Evolutionary conservation across 2,113 vertebrate species (phyloP), one percentile per base, ranked within the genome.

Genomic region (Argyrosomus japonicus): DNA sequence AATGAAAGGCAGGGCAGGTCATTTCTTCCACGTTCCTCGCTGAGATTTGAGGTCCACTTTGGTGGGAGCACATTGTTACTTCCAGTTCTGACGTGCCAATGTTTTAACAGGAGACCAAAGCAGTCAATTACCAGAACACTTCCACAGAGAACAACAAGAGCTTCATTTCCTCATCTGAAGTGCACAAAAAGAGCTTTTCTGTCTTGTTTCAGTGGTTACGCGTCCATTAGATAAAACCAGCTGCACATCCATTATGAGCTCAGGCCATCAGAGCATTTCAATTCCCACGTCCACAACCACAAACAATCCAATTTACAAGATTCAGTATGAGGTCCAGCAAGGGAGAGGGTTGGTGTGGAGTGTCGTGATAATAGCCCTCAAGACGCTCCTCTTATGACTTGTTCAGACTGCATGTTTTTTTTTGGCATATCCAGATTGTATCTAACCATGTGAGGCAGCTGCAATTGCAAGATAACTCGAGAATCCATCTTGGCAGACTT

Each of bases 171-270:
- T 4, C 43, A 13, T 56, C 6, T 23, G 3, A 72, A 43, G 21
- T 45, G 29, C 7, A 18, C 14, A 40, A 47, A 6, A 19, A 58
- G 15, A 14, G 50, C 13, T 23, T 32, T 56, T 68, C 4, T 43
- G 23, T 14, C 43, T 47, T 29, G 15, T 78, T 82, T 78, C 23
- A 73, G 77, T 60, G 51, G 75, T 68, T 53, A 8, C 5, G 3
- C 3, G 15, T 61, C 58, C 60, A 70, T 64, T 84, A 21, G 8
- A 12, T 40, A 61, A 78, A 83, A 62, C 8, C 51, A 64, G 15
- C 45, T 48, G n/a, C 58, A 27, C 21, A 5, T 63, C 83, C 83
- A 83, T 76, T 75, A 86, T 62, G 54, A 6, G 47, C 68, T 61
- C 68, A 57, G 17, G 9, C 53, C 79, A 51, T 40, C 43, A 63